phyloP scores from a whole-genome alignment of 2,113 vertebrate species.

The Thamnophis sirtalis region DNA sequence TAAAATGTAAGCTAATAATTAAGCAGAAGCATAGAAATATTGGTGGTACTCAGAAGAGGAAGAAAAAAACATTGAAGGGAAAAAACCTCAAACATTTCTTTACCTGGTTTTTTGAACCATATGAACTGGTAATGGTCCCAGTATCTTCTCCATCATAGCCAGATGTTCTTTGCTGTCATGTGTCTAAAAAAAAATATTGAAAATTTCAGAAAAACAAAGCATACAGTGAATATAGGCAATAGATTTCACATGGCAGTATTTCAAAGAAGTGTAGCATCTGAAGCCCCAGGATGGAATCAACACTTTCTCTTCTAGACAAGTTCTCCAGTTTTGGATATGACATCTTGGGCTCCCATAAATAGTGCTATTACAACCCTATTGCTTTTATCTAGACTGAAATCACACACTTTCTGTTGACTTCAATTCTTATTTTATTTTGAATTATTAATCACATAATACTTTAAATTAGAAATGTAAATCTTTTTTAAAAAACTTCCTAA shows the following conservation, averaged over 20 bases:
- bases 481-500: background rate
- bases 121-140: slow-evolving; percentile 78
- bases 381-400: background rate
- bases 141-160: slow-evolving; percentile 89
- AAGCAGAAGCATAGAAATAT: background rate
- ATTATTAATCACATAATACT: background rate
- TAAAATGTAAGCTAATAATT: background rate
- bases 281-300: background rate
- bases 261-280: background rate
- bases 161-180: slow-evolving; percentile 85
- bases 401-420: background rate
- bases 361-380: background rate
- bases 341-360: background rate
- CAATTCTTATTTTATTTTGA: background rate
- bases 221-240: background rate
- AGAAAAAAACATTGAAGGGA: too few relatives aligned
- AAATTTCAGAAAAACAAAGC: background rate
- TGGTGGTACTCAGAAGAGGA: background rate
- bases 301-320: background rate
- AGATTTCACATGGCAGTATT: background rate
- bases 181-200: slow-evolving; percentile 57
- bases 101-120: slow-evolving; percentile 84
- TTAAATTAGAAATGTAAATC: background rate
- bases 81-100: background rate
- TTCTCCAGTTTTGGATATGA: background rate